Conservation (phyloP, 2,113 vertebrate genomes). For the Cettia cetti region DNA sequence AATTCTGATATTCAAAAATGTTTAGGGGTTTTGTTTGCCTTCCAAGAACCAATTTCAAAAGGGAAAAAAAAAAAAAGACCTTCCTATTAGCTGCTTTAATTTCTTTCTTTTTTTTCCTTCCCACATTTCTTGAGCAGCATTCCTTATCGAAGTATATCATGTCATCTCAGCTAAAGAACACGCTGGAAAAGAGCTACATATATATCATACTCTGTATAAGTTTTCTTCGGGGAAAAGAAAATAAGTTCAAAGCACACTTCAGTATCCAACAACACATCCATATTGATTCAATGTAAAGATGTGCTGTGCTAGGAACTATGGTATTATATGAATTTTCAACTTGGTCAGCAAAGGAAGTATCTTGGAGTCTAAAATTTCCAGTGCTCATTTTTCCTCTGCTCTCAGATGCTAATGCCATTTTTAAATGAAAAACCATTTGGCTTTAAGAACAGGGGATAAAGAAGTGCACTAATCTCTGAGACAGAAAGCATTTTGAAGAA, state of each 20-base stretch:
- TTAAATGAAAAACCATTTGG: constrained; percentile 1
- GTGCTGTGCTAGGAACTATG: not conserved
- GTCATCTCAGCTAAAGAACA: not conserved
- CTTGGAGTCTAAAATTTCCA: not conserved
- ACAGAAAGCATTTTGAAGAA: not conserved
- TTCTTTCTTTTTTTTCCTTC: not conserved
- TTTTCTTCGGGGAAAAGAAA: not conserved
- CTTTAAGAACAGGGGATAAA: not conserved
- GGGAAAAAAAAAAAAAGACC: not conserved
- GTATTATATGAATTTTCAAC: not conserved
- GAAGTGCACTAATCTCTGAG: not conserved
- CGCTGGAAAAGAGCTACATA: not conserved
- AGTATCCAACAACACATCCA: not conserved
- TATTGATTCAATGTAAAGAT: not conserved
- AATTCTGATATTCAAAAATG: not conserved
- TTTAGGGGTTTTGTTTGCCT: not conserved
- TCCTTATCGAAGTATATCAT: not conserved
- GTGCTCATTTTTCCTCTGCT: not conserved
- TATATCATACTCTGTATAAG: not conserved
- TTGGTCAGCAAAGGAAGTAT: not conserved
- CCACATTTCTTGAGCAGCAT: not conserved
- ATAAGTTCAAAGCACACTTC: not conserved
- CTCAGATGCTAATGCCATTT: not conserved
- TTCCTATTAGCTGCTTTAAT: not conserved
- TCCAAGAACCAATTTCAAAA: not conserved